Evolutionary conservation across 2,113 vertebrate genomes (phyloP), one percentile per base, ranked within the genome.

Genomic region (Tangachromis dhanisi): DNA sequence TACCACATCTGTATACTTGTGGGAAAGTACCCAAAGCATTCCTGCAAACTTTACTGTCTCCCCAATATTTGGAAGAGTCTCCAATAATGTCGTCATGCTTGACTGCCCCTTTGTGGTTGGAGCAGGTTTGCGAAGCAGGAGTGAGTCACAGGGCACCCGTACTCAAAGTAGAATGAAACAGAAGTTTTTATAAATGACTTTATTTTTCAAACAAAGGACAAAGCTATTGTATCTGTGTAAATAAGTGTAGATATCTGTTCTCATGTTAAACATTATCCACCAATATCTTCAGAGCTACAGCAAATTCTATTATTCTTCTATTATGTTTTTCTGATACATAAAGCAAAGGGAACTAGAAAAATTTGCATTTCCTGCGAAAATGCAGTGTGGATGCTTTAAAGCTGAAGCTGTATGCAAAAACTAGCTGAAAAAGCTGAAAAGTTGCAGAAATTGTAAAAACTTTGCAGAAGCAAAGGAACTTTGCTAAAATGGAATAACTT

Each of bases 101-200:
- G 94, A 86, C 55, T 91, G 82, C 3, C 94, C 94, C 83, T 96
- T 96, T 2, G 63, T 85, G 61, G 86, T 90, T 7, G 93, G 95
- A 59, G 95, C 93, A 82, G 84, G 83, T 33, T 87, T 86, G 16
- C 0, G 53, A 82, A 96, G 71, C 13, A 93, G n/a, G 9, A 86
- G 0, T 0, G 95, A 31, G 6, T 11, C 38, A 40, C 93, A 96
- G 6, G 92, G 93, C 3, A 11, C 2, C 91, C 93, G 88, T 87
- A 94, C 45, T 96, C 93, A 85, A 88, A 96, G 95, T 96, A 78
- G 49, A 90, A 38, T 1, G 79, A 54, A 35, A 84, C 6, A 84
- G 10, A 57, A 7, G 19, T 4, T 26, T 85, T 9, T 42, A 24
- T 57, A 3, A n/a, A 26, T n/a, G 8, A 54, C 6, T 61, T 29